A percentile compares a stretch with the other conserved stretches of the same genome.
phyloP scores from a whole-genome alignment of 2,113 vertebrate species.

The Nerophis ophidion region DNA sequence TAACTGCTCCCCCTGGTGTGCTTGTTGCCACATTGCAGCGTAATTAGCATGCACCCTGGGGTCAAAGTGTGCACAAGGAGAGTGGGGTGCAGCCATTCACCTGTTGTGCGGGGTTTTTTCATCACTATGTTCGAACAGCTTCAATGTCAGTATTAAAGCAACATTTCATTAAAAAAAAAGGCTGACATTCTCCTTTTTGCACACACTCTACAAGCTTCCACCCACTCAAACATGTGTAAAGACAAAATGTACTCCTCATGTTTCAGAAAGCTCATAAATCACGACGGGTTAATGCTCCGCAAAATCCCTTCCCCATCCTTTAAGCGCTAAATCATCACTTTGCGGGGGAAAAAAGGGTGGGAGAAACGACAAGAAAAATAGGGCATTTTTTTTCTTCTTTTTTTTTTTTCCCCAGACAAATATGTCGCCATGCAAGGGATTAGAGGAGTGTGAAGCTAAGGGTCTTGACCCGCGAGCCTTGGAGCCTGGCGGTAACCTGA shows the following conservation, averaged over 20 bases:
- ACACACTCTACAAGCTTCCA: conserved; percentile 16
- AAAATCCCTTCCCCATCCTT: conserved; percentile 64
- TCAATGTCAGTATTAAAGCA: too few relatives aligned
- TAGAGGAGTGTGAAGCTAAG: conserved; percentile 74
- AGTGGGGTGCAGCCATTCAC: conserved; percentile 5
- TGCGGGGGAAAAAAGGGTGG: conserved; percentile 30
- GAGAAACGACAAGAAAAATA: conserved; percentile 35
- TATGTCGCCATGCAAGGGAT: conserved; percentile 74
- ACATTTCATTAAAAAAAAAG: conserved; percentile 1
- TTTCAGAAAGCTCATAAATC: conserved; percentile 68
- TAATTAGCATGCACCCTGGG: conserved; percentile 59
- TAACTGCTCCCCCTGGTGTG: conserved; percentile 79
- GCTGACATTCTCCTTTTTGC: conserved; percentile 7
- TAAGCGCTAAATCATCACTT: conserved; percentile 72
- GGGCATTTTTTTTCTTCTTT: conserved; percentile 46
- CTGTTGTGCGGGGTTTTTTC: not conserved
- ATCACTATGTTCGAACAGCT: not conserved
- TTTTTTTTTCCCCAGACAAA: conserved; percentile 62
- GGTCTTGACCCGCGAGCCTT: conserved; percentile 83
- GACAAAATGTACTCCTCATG: conserved; percentile 65
- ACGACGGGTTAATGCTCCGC: conserved; percentile 63
- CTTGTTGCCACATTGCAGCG: conserved; percentile 48
- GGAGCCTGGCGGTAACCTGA: conserved; percentile 86
- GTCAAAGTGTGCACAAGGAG: conserved; percentile 56
- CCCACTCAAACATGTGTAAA: conserved; percentile 46